phyloP scores from a whole-genome alignment of 2,888 invertebrate genomes.

The Drosophila antonietae region DNA sequence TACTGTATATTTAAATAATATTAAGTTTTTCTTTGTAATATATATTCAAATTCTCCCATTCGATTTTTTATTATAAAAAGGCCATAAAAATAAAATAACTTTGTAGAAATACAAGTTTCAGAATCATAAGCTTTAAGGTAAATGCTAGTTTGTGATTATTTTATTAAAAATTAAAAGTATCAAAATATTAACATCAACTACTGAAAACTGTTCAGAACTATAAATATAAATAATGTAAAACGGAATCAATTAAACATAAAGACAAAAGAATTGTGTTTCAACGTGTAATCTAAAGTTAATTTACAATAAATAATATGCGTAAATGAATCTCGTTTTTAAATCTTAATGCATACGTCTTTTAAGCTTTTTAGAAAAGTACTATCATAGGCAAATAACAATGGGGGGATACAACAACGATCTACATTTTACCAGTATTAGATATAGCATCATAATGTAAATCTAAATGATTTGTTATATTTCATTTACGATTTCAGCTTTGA shows the following conservation, averaged over 20 bases:
- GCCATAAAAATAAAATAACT: constrained; percentile 13
- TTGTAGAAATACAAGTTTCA: constrained; percentile 31
- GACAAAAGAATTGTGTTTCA: constrained; percentile 62
- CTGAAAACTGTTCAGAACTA: constrained; percentile 64
- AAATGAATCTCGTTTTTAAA: background rate
- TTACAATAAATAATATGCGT: constrained; percentile 43
- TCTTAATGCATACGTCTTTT: background rate
- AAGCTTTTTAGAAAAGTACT: background rate
- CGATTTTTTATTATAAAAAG: constrained; percentile 18
- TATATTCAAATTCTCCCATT: constrained; percentile 47
- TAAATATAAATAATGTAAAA: constrained; percentile 52
- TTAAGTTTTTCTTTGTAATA: constrained; percentile 62
- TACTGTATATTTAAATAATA: constrained; percentile 68
- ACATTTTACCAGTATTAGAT: background rate
- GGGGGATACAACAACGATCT: background rate
- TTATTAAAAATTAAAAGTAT: constrained; percentile 41
- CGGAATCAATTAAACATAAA: constrained; percentile 71
- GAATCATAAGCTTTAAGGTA: constrained; percentile 37
- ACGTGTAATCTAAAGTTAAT: constrained; percentile 68
- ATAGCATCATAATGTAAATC: background rate
- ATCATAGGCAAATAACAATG: background rate
- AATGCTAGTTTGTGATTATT: constrained; percentile 65
- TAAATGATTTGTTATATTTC: background rate
- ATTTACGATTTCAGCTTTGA: background rate
- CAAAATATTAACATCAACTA: constrained; percentile 34